Percentiles rank a stretch among this genome's conserved stretches.
Conservation (phyloP, 2,888 invertebrate species). For the Coronaproctus castanopsis region DNA sequence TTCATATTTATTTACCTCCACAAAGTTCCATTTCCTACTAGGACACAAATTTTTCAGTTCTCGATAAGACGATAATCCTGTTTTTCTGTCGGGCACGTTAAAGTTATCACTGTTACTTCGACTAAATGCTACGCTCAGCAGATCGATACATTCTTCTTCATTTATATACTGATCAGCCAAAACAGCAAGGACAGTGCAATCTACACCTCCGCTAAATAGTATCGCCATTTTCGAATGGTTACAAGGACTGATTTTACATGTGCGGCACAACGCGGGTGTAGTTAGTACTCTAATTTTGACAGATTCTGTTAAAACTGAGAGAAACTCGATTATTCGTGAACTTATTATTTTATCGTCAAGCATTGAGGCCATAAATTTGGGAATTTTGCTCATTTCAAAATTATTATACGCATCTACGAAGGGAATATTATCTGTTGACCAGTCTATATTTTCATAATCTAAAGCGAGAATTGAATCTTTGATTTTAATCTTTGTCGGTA, state of each 20-base stretch:
- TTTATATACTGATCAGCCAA: constrained; percentile 50
- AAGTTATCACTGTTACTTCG: constrained; percentile 24
- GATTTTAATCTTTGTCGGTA: neutral
- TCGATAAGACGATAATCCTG: constrained; percentile 45
- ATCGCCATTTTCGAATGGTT: constrained; percentile 50
- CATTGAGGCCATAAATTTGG: no score
- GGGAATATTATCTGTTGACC: neutral
- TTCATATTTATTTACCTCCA: constrained; percentile 33
- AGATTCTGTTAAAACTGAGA: constrained; percentile 32
- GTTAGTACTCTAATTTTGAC: constrained; percentile 36
- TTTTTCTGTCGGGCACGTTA: constrained; percentile 64
- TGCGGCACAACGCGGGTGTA: constrained; percentile 31
- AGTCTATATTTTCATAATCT: neutral
- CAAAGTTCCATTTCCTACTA: constrained; percentile 57
- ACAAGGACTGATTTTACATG: constrained; percentile 25
- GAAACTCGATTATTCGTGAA: neutral
- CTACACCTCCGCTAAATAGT: constrained; percentile 89
- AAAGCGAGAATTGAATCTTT: neutral
- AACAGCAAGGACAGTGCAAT: constrained; percentile 76
- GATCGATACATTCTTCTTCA: constrained; percentile 51
- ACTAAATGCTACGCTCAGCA: constrained; percentile 86
- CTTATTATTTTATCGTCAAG: no score
- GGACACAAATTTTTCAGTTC: constrained; percentile 51
- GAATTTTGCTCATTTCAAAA: no score
- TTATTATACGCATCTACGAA: no score